Percentiles rank a stretch among this genome's conserved stretches.
Evolutionary conservation across 2,113 vertebrate species (phyloP).

Genomic region (Pluvialis apricaria): DNA sequence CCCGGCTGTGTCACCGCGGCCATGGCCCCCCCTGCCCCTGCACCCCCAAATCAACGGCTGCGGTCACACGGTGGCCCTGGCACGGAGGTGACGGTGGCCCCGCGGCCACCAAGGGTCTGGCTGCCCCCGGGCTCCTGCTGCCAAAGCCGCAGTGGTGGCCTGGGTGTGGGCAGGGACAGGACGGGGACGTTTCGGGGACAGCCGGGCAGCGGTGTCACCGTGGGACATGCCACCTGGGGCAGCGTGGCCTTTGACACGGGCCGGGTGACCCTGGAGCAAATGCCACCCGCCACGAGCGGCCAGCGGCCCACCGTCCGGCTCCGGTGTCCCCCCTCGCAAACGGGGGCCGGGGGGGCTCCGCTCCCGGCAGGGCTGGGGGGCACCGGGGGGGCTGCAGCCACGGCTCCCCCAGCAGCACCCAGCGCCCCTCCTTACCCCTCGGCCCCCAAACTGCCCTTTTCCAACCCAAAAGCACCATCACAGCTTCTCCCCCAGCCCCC

Average conservation of each 20-base stretch:
- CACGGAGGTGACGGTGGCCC: background rate
- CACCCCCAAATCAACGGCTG: background rate
- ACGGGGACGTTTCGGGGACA: rapidly evolving
- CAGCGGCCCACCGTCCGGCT: rapidly evolving
- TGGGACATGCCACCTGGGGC: background rate
- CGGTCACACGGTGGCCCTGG: background rate
- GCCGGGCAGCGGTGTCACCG: background rate
- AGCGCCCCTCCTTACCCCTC: too few species aligned
- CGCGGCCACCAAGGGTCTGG: background rate
- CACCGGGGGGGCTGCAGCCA: too few species aligned
- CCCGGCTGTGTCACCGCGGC: background rate
- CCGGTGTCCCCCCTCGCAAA: too few species aligned
- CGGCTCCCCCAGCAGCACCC: too few species aligned
- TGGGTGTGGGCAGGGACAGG: background rate
- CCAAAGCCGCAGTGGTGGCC: background rate
- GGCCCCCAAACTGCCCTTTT: too few species aligned
- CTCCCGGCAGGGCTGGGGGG: too few species aligned
- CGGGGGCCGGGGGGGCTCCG: background rate
- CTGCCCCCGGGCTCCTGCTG: too few species aligned
- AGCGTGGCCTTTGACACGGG: background rate
- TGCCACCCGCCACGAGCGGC: rapidly evolving
- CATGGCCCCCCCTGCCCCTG: background rate
- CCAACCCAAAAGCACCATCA: too few species aligned
- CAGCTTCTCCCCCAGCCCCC: too few species aligned
- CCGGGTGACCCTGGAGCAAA: background rate